Percentiles rank a stretch among this genome's conserved stretches.
Conservation (phyloP, 2,113 vertebrate species). For the Poicephalus gulielmi region DNA sequence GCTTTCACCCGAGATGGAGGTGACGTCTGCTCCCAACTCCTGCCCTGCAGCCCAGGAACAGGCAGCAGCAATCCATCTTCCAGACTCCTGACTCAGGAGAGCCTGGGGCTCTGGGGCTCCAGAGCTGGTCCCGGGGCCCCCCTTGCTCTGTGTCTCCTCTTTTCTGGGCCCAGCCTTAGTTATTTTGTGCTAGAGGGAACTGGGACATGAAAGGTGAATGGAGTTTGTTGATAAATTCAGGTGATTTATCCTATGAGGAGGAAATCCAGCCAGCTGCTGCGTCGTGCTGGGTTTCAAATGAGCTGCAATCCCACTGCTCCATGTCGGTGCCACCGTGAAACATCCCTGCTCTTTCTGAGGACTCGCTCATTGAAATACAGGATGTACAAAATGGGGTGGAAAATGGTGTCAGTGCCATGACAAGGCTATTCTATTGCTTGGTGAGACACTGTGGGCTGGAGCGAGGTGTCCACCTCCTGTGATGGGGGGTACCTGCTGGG, state of each 20-base stretch:
- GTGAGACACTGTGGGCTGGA: background rate
- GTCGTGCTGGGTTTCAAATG: background rate
- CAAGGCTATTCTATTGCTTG: accelerated
- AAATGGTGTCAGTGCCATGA: background rate
- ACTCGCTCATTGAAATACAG: background rate
- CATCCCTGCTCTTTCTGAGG: background rate
- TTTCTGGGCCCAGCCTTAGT: background rate
- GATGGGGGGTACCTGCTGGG: background rate
- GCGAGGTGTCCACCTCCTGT: background rate
- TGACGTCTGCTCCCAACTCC: background rate
- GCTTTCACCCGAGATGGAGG: background rate
- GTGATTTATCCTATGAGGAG: background rate
- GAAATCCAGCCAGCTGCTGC: background rate
- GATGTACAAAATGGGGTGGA: background rate
- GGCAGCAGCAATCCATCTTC: background rate
- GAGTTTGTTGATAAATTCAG: background rate
- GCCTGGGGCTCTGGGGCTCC: background rate
- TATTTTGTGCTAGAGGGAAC: background rate
- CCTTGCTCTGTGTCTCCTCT: accelerated
- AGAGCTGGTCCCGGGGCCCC: background rate
- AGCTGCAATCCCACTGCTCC: background rate
- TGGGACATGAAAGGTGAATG: background rate
- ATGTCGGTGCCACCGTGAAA: background rate
- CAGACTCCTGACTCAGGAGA: background rate
- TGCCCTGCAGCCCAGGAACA: background rate